Conservation (phyloP, 2,797 vertebrate species). For the Paramormyrops hopkinsi region DNA sequence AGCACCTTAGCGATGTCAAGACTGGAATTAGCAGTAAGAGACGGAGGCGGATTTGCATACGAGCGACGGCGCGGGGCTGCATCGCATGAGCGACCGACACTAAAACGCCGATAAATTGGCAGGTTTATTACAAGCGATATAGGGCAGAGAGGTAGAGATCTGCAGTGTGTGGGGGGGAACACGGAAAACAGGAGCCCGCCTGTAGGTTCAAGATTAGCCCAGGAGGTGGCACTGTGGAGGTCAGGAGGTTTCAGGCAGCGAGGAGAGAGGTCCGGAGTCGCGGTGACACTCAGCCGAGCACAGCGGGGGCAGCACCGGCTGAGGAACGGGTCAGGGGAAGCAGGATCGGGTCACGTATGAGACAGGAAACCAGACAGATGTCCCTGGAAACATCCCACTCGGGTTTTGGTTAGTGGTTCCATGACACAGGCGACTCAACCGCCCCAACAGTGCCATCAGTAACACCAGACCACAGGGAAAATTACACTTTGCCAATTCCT, state of each 20-base stretch:
- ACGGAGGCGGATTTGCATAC: slow-evolving; percentile 10
- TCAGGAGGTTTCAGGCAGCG: slow-evolving; percentile 14
- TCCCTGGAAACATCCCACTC: slow-evolving; percentile 37
- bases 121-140: neutral
- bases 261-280: neutral
- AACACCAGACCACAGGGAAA: neutral
- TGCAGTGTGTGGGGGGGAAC: neutral
- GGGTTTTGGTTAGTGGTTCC: slow-evolving; percentile 12
- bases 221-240: slow-evolving; percentile 37
- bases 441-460: neutral
- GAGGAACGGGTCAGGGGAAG: neutral
- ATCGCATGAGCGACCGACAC: neutral
- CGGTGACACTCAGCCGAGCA: neutral
- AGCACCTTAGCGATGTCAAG: neutral
- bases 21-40: neutral
- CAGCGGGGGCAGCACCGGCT: neutral
- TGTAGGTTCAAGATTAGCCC: slow-evolving; percentile 35
- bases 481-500: neutral
- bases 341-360: neutral
- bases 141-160: slow-evolving; percentile 22
- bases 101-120: neutral
- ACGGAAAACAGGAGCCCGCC: neutral
- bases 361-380: neutral
- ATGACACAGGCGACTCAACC: neutral
- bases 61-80: neutral